Evolutionary conservation across 2,888 invertebrate genomes (phyloP), one percentile per base, ranked within the genome.

Genomic region (Isoperla grammatica): DNA sequence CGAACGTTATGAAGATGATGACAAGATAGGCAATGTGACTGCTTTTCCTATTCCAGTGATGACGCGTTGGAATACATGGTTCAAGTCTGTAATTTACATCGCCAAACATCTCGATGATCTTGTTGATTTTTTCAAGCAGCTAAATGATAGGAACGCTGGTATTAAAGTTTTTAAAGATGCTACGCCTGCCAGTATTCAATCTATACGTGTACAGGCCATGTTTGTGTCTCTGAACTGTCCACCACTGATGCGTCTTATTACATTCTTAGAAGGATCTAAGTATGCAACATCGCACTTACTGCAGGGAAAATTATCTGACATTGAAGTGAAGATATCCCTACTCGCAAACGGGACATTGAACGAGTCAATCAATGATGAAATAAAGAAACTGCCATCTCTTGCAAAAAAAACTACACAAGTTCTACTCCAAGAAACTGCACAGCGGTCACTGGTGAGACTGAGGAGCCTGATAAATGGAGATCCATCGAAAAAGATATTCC

Each of bases 51-150:
- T 19, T 20, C 61, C 61, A 11, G 61, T 58, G 19, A 22, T 49
- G 19, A 58, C 58, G 5, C 39, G 57, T 13, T 58, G 61, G 61
- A 58, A 58, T 17, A 40, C 35, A 1, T 61, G 61, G 61, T 54
- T 61, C 43, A 49, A 23, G 15, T 46, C 46, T 45, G 54, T 55
- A 6, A 22, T 40, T 4, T 53, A 59, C 45, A 13, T 58, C 6
- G 22, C 19, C 20, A 53, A 50, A 11, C 42, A 57, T 19, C 42
- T 61, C 13, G 43, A 23, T 19, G 23, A 57, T 29, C 20, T 53
- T 12, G 12, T 17, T n/a, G 57, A 57, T 17, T 53, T 53, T 23
- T 17, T 50, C 22, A 43, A 40, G 48, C 13, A n/a, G 5, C 42
- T 45, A 5, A 22, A 43, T 12, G 56, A 56, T 23, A 20, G 11